Conservation (phyloP, 2,797 vertebrate genomes). For the Scleropages formosus region DNA sequence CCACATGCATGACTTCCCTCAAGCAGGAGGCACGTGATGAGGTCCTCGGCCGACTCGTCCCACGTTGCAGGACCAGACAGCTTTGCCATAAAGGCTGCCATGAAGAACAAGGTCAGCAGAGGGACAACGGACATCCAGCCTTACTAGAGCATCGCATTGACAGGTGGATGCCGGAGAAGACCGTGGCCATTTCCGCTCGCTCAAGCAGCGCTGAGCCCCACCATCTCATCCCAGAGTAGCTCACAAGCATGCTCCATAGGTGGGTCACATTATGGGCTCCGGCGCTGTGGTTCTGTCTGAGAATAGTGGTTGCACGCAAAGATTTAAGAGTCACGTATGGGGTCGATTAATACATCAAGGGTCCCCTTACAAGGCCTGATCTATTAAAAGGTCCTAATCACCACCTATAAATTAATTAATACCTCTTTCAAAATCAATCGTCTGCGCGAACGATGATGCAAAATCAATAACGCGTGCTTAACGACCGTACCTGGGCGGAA, state of each 20-base stretch:
- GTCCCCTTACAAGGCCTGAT: slow-evolving; percentile 52
- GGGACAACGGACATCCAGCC: no score
- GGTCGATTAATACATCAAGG: slow-evolving; percentile 39
- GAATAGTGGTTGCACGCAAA: slow-evolving; percentile 10
- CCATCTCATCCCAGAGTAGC: not conserved
- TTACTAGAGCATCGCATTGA: not conserved
- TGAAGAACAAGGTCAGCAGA: not conserved
- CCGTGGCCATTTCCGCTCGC: not conserved
- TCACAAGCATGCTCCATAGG: not conserved
- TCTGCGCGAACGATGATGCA: slow-evolving; percentile 66
- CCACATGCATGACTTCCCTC: slow-evolving; percentile 9
- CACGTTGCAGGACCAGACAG: not conserved
- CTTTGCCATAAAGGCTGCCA: no score
- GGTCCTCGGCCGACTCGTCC: not conserved
- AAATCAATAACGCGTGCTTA: slow-evolving; percentile 74
- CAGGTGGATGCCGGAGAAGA: no score
- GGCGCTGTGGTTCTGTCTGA: not conserved
- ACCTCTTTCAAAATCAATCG: slow-evolving; percentile 72
- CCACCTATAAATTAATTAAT: slow-evolving; percentile 69
- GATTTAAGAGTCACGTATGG: slow-evolving; percentile 14
- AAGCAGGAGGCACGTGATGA: slow-evolving; percentile 9
- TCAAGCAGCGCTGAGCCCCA: not conserved
- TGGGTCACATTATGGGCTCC: slow-evolving; percentile 23
- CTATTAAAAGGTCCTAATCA: slow-evolving; percentile 61
- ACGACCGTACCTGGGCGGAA: slow-evolving; percentile 66